A percentile compares a stretch with the other conserved stretches of the same genome.
Conservation (phyloP, 2,888 invertebrate species). For the Malachius bipustulatus region DNA sequence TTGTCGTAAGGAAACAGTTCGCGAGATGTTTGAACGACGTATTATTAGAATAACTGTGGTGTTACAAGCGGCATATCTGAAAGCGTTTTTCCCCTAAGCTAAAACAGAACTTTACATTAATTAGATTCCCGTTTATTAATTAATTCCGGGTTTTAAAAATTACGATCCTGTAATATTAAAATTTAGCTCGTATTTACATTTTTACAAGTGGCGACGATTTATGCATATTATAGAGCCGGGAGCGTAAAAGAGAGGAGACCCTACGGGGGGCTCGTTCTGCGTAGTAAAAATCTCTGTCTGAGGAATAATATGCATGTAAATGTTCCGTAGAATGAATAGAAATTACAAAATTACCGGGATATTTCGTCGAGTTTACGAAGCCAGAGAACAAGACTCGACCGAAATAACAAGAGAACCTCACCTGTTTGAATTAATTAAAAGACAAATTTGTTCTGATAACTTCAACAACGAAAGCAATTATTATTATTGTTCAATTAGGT, state of each 20-base stretch:
- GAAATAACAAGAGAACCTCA: neutral
- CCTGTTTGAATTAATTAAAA: conserved; percentile 3
- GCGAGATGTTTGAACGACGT: too few relatives aligned
- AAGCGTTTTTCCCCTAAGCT: too few relatives aligned
- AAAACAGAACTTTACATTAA: too few relatives aligned
- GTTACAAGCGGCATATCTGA: too few relatives aligned
- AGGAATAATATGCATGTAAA: conserved; percentile 24
- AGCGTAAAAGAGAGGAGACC: conserved; percentile 3
- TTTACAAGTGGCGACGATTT: conserved; percentile 19
- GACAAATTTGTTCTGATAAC: neutral
- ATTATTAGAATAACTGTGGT: too few relatives aligned
- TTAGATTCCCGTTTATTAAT: too few relatives aligned
- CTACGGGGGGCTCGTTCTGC: conserved; percentile 13
- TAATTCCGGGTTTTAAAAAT: too few relatives aligned
- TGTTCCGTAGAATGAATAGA: conserved; percentile 8
- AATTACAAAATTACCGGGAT: conserved; percentile 9
- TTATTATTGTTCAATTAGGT: too few relatives aligned
- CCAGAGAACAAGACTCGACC: neutral
- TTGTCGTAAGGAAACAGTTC: too few relatives aligned
- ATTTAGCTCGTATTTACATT: conserved; percentile 24
- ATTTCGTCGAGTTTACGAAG: conserved; percentile 3
- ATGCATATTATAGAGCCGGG: conserved; percentile 9
- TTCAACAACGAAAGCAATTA: too few relatives aligned
- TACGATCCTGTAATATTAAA: too few relatives aligned
- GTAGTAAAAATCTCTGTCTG: conserved; percentile 21